Conservation (phyloP, 2,113 vertebrate genomes). For the Lichenostomus cassidix region DNA sequence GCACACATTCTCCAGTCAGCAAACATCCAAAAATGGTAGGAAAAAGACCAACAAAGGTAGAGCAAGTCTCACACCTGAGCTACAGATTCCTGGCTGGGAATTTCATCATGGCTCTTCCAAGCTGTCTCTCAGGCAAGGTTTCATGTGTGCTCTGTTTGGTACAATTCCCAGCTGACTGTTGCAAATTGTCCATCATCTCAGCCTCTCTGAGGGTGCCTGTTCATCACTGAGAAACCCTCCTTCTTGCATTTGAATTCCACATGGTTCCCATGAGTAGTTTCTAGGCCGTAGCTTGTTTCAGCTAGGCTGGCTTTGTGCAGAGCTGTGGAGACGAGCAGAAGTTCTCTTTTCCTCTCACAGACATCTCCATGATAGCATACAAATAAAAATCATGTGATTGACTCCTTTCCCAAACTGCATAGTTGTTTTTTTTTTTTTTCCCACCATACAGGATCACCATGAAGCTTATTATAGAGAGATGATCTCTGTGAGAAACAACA, state of each 20-base stretch:
- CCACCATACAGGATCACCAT: not conserved
- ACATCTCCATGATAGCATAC: not conserved
- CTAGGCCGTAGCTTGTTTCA: not conserved
- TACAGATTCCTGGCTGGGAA: not conserved
- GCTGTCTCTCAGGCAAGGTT: not conserved
- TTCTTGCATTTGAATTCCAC: not conserved
- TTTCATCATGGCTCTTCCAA: not conserved
- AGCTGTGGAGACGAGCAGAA: slow-evolving; percentile 19
- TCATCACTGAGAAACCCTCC: not conserved
- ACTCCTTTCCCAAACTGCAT: slow-evolving; percentile 11
- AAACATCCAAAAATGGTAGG: not conserved
- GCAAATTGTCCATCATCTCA: not conserved
- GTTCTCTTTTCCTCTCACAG: slow-evolving; percentile 29
- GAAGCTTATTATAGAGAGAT: slow-evolving; percentile 46
- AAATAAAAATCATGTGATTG: slow-evolving; percentile 33
- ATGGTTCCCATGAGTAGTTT: not conserved
- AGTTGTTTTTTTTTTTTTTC: not conserved
- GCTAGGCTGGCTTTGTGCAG: not conserved
- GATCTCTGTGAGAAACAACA: slow-evolving; percentile 51
- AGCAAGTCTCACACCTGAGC: not conserved
- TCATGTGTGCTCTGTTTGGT: not conserved
- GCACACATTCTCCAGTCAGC: not conserved
- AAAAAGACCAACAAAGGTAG: not conserved
- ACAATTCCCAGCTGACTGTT: not conserved
- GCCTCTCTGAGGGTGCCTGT: not conserved